Percentiles rank a stretch among this genome's conserved stretches.
phyloP scores from a whole-genome alignment of 2,888 invertebrate species.

The Actias luna region DNA sequence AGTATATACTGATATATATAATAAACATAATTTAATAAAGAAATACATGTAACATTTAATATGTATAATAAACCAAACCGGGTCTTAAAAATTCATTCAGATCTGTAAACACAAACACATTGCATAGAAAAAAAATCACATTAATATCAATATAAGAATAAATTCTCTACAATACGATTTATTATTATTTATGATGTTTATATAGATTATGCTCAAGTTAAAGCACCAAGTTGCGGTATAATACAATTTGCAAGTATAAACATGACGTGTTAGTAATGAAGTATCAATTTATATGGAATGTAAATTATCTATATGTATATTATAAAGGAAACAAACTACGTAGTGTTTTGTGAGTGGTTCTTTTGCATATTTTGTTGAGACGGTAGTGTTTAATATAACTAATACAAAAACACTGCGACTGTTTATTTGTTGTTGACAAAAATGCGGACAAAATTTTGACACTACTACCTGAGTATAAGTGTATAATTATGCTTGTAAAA shows the following conservation, averaged over 20 bases:
- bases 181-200: neutral
- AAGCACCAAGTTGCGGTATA: neutral
- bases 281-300: neutral
- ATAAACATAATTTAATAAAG: conserved; percentile 25
- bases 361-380: too few relatives aligned
- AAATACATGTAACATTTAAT: conserved; percentile 22
- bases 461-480: too few relatives aligned
- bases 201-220: neutral
- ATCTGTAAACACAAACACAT: conserved; percentile 41
- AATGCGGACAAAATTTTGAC: too few relatives aligned
- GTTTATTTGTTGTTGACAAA: too few relatives aligned
- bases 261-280: neutral
- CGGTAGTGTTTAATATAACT: too few relatives aligned
- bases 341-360: neutral
- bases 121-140: conserved; percentile 18
- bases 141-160: conserved; percentile 3
- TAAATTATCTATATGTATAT: neutral
- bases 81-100: conserved; percentile 41
- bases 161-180: neutral
- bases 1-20: conserved; percentile 9
- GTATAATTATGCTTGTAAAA: too few relatives aligned
- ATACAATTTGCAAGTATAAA: neutral
- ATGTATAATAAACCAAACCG: conserved; percentile 23
- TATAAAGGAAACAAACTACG: neutral
- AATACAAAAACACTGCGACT: too few relatives aligned